Base-by-base conservation (phyloP, 2,888 invertebrate genomes). In the Ophonus ardosiacus region DNA sequence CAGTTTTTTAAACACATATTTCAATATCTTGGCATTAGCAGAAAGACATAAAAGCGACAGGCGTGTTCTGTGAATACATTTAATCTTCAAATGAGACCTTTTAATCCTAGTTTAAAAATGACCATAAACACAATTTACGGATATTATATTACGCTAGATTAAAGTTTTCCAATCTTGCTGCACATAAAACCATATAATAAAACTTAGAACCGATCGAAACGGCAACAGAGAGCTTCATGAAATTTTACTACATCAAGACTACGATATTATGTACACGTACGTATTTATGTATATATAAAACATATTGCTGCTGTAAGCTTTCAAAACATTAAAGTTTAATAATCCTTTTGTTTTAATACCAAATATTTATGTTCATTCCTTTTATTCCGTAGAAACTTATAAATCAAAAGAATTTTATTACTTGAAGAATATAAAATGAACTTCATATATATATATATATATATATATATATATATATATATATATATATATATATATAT, bases 101-200 rank as follows among this genome's bases (percentile, higher is more conserved):
- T 74, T 74, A 43, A 74, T 74, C 18, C 71, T 74, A 56, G 65
- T 81, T 65, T 68, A 68, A 81, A 81, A 65, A 68, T 68, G 56
- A 61, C 38, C 24, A 83, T 83, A 83, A 83, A 83, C 31, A 59
- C 74, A 38, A 74, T 83, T 83, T 83, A 83, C 61, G 83, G 83
- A 68, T 82, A 82, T 83, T 83, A 74, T 57, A 82, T 68, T 31
- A 78, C 83, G 38, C 40, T 59, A 74, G 83, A 83, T 83, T 59
- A 83, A 24, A 68, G 71, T 82, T 82, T 82, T 83, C 83, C 83
- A 76, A 83, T 83, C 76, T 83, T 71, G 76, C 38, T 21, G 18
- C 31, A 38, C 71, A 83, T 83, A 83, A 83, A 83, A 76, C 71
- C 57, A 61, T 57, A 74, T 74, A 71, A 83, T 74, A 74, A 83